Conservation (phyloP, 2,888 invertebrate species). For the Harmothoe impar region DNA sequence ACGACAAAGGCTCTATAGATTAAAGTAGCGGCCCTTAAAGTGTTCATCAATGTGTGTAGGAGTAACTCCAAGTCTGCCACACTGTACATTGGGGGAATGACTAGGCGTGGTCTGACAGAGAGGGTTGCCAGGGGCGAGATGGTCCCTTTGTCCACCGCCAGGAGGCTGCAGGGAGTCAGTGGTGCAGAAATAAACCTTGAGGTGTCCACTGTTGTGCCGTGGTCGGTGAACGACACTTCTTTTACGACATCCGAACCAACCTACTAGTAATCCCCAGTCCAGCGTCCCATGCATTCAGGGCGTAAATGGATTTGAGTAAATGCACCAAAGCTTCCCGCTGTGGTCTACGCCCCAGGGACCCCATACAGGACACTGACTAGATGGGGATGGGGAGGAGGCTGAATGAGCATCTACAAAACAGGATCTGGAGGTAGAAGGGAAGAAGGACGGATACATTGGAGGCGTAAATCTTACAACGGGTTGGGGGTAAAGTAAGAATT, state of each 20-base stretch:
- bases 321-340: neutral
- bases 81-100: neutral
- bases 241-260: neutral
- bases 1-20: no score
- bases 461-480: no score
- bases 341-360: neutral
- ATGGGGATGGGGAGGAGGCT: neutral
- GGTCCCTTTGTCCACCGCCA: neutral
- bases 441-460: no score
- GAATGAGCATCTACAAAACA: no score
- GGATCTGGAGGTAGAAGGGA: no score
- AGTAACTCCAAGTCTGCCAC: no score
- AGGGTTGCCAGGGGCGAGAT: neutral
- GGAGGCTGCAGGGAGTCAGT: neutral
- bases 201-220: neutral
- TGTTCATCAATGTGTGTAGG: no score
- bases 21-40: no score
- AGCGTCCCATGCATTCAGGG: neutral
- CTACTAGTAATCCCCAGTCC: neutral
- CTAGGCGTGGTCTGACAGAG: neutral
- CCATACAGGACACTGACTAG: neutral
- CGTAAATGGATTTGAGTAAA: constrained; percentile 15
- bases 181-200: neutral
- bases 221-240: neutral
- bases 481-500: no score